Evolutionary conservation across 1,140 invertebrate genomes (phyloP), one percentile per base, ranked within the genome.

Genomic region (Eciton burchellii): DNA sequence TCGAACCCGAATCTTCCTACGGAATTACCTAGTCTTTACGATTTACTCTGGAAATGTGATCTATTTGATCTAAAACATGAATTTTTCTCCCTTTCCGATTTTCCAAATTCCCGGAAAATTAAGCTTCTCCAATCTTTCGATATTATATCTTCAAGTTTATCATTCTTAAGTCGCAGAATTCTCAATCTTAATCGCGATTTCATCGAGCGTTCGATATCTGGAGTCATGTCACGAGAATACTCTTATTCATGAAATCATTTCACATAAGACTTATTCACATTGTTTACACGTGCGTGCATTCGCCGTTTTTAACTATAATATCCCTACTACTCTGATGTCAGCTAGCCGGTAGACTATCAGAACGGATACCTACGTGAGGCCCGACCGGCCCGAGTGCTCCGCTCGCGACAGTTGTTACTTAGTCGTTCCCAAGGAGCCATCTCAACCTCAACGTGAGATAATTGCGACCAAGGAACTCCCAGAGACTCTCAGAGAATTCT

Each of bases 331-430:
- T 43, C 66, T 82, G 54, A 66, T 82, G 59, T 29, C 21, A 66
- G 63, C 63, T 63, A 65, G 66, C 68, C 77, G 83, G 52, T 83
- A 68, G 84, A 87, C 49, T 77, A 84, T 74, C 41, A 77, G 84
- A 81, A 84, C 74, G 66, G 60, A 82, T 84, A 84, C 71, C 82
- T 87, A 87, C 71, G 74, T 70, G 85, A 82, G 82, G 76, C 76
- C 65, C 81, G 72, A 87, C 66, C 84, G 83, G 85, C 73, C 65
- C 74, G 79, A 66, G 29, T 88, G 74, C 52, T 24, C 65, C 43
- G 41, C 35, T 57, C 52, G 70, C 86, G 76, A 83, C 87, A 89
- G 87, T 89, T 88, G 86, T 89, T 65, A 71, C 45, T 88, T 41
- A 52, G 84, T 65, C 56, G 85, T 84, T 86, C 86, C 52, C 24